Percentiles rank a stretch among this genome's conserved stretches.
Evolutionary conservation across 2,113 vertebrate species (phyloP).

Genomic region (Toxotes chatareus): DNA sequence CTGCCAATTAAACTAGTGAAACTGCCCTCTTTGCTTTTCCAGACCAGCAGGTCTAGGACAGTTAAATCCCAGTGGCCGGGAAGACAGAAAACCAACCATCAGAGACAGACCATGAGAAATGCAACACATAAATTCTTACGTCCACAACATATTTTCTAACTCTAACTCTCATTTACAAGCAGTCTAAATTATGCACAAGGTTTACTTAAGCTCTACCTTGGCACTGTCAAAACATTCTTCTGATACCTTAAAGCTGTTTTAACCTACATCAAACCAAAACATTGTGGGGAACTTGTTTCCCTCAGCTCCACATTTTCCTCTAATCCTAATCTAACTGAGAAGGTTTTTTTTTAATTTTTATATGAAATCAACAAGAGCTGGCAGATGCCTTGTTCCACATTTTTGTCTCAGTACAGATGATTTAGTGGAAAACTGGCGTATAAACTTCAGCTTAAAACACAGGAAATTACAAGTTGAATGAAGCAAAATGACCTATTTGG

Average conservation of each 20-base stretch:
- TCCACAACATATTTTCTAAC: constrained; percentile 30
- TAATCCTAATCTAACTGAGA: constrained; percentile 26
- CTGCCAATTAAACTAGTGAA: constrained; percentile 51
- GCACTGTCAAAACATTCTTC: constrained; percentile 26
- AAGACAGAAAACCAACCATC: neutral
- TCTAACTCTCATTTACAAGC: constrained; percentile 32
- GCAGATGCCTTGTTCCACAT: constrained; percentile 16
- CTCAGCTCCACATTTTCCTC: constrained; percentile 6
- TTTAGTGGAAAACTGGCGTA: neutral
- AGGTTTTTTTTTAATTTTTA: constrained; percentile 19
- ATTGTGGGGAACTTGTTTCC: neutral
- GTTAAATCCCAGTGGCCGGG: constrained; percentile 23
- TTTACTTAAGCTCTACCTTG: constrained; percentile 20
- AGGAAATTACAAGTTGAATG: constrained; percentile 43
- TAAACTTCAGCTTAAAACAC: constrained; percentile 23
- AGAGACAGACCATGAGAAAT: constrained; percentile 19
- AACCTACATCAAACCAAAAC: constrained; percentile 27
- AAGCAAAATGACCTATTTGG: constrained; percentile 41
- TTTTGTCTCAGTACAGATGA: constrained; percentile 27
- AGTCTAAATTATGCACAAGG: constrained; percentile 61
- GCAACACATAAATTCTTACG: constrained; percentile 26
- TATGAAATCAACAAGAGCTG: constrained; percentile 7
- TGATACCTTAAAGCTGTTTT: constrained; percentile 32
- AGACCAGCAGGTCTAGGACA: constrained; percentile 49
- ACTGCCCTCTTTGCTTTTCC: constrained; percentile 58